Percentiles rank a stretch among this genome's conserved stretches.
These are phyloP conservation scores for Gambusia holbrooki DNA, from an alignment of 2,113 vertebrate species.

Conservation along the genomic window DNA sequence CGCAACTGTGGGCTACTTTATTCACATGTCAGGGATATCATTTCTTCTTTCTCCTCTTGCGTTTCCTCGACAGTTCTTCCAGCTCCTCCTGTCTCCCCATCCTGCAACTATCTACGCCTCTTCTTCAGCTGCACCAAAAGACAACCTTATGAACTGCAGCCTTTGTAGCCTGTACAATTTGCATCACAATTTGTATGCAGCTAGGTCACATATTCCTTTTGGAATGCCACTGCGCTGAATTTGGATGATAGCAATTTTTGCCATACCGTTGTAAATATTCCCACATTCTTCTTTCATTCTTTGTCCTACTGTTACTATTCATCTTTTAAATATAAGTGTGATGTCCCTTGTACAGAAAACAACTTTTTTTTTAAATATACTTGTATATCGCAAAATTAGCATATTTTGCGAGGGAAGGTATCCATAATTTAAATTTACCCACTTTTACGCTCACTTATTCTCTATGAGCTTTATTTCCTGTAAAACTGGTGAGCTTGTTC, in stretches of 20 bases:
- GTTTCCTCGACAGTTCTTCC: not conserved
- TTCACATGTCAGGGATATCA: not conserved
- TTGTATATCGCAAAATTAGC: not conserved
- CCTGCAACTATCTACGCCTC: not conserved
- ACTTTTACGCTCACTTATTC: not conserved
- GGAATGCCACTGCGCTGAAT: not conserved
- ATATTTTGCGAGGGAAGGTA: not conserved
- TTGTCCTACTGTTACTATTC: not conserved
- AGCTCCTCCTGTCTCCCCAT: not conserved
- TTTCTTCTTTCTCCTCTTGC: not conserved
- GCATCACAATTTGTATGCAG: not conserved
- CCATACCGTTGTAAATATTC: not conserved
- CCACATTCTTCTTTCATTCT: not conserved
- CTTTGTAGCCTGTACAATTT: not conserved
- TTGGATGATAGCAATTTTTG: not conserved
- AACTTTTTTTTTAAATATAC: not conserved
- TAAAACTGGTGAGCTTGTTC: not conserved
- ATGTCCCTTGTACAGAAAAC: not conserved
- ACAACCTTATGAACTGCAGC: not conserved
- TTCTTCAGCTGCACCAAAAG: not conserved
- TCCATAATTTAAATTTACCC: not conserved
- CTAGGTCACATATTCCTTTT: not conserved
- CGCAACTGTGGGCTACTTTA: not conserved
- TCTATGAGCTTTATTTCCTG: too few species aligned
- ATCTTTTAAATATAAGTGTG: not conserved